These are phyloP conservation scores for Chrysaora quinquecirrha DNA, from an alignment of 30 jellyfish, hydroid and myxozoan genomes.

Conservation along the genomic window DNA sequence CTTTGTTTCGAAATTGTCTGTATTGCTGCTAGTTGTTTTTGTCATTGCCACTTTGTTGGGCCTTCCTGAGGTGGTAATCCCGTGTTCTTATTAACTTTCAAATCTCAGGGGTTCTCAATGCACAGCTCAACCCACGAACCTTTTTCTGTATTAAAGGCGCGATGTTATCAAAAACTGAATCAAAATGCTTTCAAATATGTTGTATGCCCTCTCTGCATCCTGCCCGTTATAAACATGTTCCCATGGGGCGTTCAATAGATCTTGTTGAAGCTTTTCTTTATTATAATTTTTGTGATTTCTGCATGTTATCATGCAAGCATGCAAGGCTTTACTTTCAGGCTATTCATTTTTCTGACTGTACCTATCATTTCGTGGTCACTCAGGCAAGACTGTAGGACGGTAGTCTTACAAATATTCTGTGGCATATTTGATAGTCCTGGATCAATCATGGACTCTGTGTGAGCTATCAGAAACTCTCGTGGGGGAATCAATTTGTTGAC, in stretches of 20 bases:
- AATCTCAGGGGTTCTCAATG: constrained; percentile 63
- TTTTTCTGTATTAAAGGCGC: no score
- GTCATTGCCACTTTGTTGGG: no score
- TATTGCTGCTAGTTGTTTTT: constrained; percentile 38
- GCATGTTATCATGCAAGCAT: constrained; percentile 50
- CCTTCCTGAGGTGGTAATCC: no score
- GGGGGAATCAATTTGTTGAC: constrained; percentile 49
- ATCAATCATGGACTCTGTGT: constrained; percentile 31
- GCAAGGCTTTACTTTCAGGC: constrained; percentile 60
- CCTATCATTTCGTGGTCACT: constrained; percentile 54
- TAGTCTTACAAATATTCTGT: no score
- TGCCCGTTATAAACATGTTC: constrained; percentile 22
- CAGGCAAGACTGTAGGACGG: constrained; percentile 40
- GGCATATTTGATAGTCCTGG: constrained; percentile 31
- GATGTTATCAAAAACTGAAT: no score
- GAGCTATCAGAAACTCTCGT: constrained; percentile 35
- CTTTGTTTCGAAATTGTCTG: constrained; percentile 13
- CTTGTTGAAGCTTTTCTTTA: constrained; percentile 32
- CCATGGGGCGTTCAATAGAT: no score
- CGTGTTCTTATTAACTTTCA: no score
- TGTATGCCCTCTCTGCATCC: no score
- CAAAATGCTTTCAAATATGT: constrained; percentile 39
- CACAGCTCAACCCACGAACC: constrained; percentile 51
- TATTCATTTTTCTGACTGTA: constrained; percentile 53
- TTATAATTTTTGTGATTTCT: constrained; percentile 50